Conservation (phyloP, 1,140 invertebrate species). For the Harlomillsia oculata region DNA sequence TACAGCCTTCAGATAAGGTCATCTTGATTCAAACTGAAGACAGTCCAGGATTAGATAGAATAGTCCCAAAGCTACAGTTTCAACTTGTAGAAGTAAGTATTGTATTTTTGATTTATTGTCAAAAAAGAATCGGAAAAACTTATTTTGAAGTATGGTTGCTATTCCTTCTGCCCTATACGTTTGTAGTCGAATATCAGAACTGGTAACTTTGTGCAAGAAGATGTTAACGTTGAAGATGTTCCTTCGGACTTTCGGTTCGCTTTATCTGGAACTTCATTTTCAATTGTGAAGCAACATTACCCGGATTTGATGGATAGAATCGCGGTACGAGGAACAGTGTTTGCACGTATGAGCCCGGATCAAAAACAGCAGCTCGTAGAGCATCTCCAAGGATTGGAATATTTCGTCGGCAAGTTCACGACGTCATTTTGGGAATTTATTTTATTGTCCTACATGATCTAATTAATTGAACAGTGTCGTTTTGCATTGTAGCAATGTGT, state of each 20-base stretch:
- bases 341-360: conserved; percentile 90
- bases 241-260: conserved; percentile 51
- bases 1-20: conserved; percentile 61
- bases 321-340: conserved; percentile 67
- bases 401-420: conserved; percentile 60
- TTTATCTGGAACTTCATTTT: conserved; percentile 63
- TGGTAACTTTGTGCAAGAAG: neutral
- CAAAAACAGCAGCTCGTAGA: conserved; percentile 89
- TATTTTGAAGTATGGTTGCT: neutral
- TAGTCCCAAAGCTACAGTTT: conserved; percentile 43
- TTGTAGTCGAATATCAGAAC: neutral
- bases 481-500: conserved; percentile 72
- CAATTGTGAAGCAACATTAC: conserved; percentile 54
- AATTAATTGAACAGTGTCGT: too few relatives aligned
- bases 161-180: neutral
- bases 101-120: neutral
- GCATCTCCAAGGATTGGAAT: conserved; percentile 68
- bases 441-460: too few relatives aligned
- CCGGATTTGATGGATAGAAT: conserved; percentile 59
- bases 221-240: conserved; percentile 21
- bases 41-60: conserved; percentile 38
- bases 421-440: too few relatives aligned
- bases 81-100: conserved; percentile 30
- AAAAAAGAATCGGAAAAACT: neutral
- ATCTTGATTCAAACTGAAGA: conserved; percentile 54